Evolutionary conservation across 1,140 invertebrate genomes (phyloP).

Genomic region (Augochlora pura): DNA sequence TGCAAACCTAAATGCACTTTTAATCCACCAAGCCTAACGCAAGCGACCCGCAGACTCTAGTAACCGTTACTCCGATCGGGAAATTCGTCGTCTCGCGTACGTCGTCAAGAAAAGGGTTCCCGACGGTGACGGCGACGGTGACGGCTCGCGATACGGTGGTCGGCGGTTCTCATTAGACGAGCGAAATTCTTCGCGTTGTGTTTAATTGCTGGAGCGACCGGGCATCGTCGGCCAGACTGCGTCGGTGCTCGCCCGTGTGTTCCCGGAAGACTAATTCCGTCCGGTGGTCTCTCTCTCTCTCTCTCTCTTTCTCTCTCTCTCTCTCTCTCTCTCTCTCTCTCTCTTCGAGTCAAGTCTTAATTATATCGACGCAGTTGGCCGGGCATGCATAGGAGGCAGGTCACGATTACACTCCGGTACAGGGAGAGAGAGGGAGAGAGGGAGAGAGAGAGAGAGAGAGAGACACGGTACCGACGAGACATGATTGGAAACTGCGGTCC

Average conservation of each 20-base stretch:
- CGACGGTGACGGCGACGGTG: too few species aligned
- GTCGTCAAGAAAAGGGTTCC: too few species aligned
- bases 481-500: conserved; percentile 77
- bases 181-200: neutral
- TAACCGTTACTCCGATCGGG: too few species aligned
- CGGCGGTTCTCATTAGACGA: neutral
- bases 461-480: conserved; percentile 61
- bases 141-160: neutral
- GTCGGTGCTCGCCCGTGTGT: neutral
- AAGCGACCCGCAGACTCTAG: too few species aligned
- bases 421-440: conserved; percentile 13
- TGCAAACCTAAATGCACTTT: too few species aligned
- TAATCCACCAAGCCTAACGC: too few species aligned
- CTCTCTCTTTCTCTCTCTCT: too few species aligned
- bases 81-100: too few species aligned
- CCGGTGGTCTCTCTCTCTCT: conserved; percentile 27
- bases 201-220: conserved; percentile 11
- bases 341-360: conserved; percentile 67
- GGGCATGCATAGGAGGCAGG: conserved; percentile 46
- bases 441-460: too few species aligned
- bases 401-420: conserved; percentile 69
- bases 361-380: conserved; percentile 64
- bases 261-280: conserved; percentile 57
- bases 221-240: neutral
- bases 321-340: too few species aligned